phyloP scores from a whole-genome alignment of 2,113 vertebrate genomes.

The Seriola aureovittata region DNA sequence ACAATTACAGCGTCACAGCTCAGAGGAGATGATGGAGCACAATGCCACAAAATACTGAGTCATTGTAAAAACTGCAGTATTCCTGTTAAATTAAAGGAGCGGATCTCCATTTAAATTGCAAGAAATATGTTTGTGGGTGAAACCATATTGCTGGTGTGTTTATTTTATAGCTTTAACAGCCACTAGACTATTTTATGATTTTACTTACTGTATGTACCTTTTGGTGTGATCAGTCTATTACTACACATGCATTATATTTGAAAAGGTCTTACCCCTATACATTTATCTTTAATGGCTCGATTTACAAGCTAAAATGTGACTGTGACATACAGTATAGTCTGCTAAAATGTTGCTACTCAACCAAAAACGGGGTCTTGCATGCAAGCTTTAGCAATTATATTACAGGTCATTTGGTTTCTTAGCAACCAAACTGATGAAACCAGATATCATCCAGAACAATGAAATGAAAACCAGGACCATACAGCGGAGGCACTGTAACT shows the following conservation, averaged over 20 bases:
- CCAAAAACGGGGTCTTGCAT: slow-evolving; percentile 70
- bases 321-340: slow-evolving; percentile 41
- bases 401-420: slow-evolving; percentile 78
- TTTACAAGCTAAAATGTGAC: slow-evolving; percentile 72
- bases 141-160: slow-evolving; percentile 66
- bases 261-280: slow-evolving; percentile 55
- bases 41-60: slow-evolving; percentile 50
- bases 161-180: slow-evolving; percentile 56
- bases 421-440: slow-evolving; percentile 79
- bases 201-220: slow-evolving; percentile 43
- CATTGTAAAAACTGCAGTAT: slow-evolving; percentile 44
- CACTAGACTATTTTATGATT: slow-evolving; percentile 50
- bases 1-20: slow-evolving; percentile 50
- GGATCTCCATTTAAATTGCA: slow-evolving; percentile 39
- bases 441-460: slow-evolving; percentile 74
- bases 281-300: slow-evolving; percentile 60
- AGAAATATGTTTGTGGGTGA: slow-evolving; percentile 50
- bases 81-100: slow-evolving; percentile 34
- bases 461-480: slow-evolving; percentile 75
- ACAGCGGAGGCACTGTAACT: slow-evolving; percentile 77
- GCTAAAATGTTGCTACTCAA: slow-evolving; percentile 67
- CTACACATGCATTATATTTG: slow-evolving; percentile 79
- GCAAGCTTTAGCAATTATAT: slow-evolving; percentile 76
- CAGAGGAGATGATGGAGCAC: slow-evolving; percentile 41
- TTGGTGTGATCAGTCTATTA: slow-evolving; percentile 67